Percentiles rank a stretch among this genome's conserved stretches.
Evolutionary conservation across 1,140 invertebrate species (phyloP).

Genomic region (Euwallacea fornicatus): DNA sequence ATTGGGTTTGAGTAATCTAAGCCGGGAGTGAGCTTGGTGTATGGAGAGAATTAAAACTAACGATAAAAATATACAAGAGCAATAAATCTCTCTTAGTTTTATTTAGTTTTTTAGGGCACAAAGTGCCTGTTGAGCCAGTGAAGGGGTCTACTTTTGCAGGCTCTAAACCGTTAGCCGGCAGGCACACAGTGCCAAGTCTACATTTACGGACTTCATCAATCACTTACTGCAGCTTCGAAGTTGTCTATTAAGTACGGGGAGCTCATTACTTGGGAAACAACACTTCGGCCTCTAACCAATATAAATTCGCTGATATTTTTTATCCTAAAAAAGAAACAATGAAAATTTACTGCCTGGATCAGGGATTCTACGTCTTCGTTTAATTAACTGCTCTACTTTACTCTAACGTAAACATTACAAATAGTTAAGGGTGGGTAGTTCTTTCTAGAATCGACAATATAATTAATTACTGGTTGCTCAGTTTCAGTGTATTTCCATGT

Average conservation of each 20-base stretch:
- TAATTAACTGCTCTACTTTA: slow-evolving; percentile 19
- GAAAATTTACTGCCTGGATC: slow-evolving; percentile 27
- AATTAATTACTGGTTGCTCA: not conserved
- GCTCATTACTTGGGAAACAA: slow-evolving; percentile 44
- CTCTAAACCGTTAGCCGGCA: slow-evolving; percentile 41
- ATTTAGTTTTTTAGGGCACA: slow-evolving; percentile 6
- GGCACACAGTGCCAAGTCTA: slow-evolving; percentile 44
- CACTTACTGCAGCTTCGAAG: slow-evolving; percentile 44
- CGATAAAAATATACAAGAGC: slow-evolving; percentile 1
- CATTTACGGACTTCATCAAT: slow-evolving; percentile 48
- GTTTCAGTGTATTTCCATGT: too few species aligned
- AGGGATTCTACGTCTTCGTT: slow-evolving; percentile 11
- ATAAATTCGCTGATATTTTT: slow-evolving; percentile 42
- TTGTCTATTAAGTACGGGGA: slow-evolving; percentile 47
- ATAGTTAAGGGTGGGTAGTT: slow-evolving; percentile 1
- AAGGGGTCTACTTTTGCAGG: slow-evolving; percentile 10
- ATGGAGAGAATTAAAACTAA: slow-evolving; percentile 5
- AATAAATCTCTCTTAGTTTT: slow-evolving; percentile 28
- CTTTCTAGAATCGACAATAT: slow-evolving; percentile 3
- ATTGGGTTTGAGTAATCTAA: too few species aligned
- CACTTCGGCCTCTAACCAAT: slow-evolving; percentile 36
- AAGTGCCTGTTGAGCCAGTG: slow-evolving; percentile 33
- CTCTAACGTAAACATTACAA: slow-evolving; percentile 7
- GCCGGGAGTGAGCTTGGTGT: too few species aligned
- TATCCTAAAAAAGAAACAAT: slow-evolving; percentile 33